Evolutionary conservation across 2,797 vertebrate genomes (phyloP).

Genomic region (Gymnodraco acuticeps): DNA sequence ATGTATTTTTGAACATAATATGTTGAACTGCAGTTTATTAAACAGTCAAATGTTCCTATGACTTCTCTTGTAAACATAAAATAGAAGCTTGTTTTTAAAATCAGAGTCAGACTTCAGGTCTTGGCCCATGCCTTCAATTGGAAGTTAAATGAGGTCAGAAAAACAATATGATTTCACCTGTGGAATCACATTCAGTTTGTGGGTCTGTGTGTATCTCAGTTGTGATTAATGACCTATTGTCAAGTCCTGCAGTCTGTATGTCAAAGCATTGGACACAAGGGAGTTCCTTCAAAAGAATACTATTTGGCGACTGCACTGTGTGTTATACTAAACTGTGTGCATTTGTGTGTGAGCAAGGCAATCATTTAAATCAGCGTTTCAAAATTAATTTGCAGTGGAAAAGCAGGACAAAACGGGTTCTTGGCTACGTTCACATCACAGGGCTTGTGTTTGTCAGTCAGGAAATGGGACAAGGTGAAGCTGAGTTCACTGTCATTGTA

Average conservation of each 20-base stretch:
- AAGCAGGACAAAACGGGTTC: neutral
- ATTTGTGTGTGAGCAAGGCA: neutral
- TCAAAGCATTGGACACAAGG: conserved; percentile 30
- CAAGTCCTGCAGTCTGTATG: conserved; percentile 1
- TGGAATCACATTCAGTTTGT: conserved; percentile 6
- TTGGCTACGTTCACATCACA: no score
- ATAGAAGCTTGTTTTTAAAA: neutral
- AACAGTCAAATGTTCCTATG: conserved; percentile 7
- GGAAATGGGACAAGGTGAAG: conserved; percentile 57
- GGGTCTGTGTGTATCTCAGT: conserved; percentile 22
- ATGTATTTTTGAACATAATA: neutral
- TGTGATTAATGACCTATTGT: conserved; percentile 61
- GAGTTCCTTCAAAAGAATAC: conserved; percentile 7
- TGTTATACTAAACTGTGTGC: neutral
- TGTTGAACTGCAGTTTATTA: neutral
- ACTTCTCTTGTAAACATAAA: conserved; percentile 4
- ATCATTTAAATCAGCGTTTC: neutral
- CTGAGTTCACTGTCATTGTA: conserved; percentile 31
- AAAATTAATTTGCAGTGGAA: no score
- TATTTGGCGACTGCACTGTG: neutral
- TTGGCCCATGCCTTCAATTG: neutral
- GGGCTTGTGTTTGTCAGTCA: conserved; percentile 35
- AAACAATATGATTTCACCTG: conserved; percentile 34
- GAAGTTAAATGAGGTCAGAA: conserved; percentile 21
- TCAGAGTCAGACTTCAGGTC: conserved; percentile 3